These are phyloP conservation scores for Peucedramus taeniatus DNA, from an alignment of 2,113 vertebrate genomes.

Conservation along the genomic window DNA sequence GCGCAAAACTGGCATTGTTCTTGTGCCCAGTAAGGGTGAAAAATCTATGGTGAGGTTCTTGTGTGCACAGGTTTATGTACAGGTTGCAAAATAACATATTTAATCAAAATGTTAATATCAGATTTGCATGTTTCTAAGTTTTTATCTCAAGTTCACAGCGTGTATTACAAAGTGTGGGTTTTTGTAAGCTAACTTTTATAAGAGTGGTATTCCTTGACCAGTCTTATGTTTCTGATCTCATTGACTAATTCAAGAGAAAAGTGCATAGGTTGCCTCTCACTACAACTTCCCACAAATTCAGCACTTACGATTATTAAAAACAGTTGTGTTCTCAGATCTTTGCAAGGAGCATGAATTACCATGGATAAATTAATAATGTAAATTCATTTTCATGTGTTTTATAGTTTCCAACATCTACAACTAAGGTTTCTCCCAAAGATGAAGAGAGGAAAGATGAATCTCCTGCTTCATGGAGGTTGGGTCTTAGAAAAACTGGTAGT, in stretches of 20 bases:
- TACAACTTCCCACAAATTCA: neutral
- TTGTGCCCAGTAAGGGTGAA: constrained; percentile 90
- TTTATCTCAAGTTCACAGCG: constrained; percentile 60
- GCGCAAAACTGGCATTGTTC: constrained; percentile 99
- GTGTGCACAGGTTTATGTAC: constrained; percentile 72
- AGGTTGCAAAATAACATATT: constrained; percentile 72
- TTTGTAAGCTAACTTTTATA: constrained; percentile 68
- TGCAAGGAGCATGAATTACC: neutral
- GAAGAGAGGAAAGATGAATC: constrained; percentile 96
- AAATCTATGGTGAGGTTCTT: constrained; percentile 94
- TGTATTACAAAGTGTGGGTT: constrained; percentile 65
- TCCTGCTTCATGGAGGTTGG: constrained; percentile 91
- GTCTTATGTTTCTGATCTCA: constrained; percentile 49
- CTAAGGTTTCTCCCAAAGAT: constrained; percentile 88
- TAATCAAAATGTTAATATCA: constrained; percentile 68
- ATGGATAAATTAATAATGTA: neutral
- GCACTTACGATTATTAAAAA: neutral
- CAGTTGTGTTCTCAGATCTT: neutral
- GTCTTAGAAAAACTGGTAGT: constrained; percentile 96
- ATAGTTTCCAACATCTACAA: constrained; percentile 80
- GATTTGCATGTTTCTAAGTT: constrained; percentile 73
- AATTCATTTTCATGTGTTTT: neutral
- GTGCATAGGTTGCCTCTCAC: neutral
- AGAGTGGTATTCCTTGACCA: constrained; percentile 30
- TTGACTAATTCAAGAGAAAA: constrained; percentile 65